Base-by-base conservation (phyloP, 2,797 vertebrate species). In the Lacerta viridis region DNA sequence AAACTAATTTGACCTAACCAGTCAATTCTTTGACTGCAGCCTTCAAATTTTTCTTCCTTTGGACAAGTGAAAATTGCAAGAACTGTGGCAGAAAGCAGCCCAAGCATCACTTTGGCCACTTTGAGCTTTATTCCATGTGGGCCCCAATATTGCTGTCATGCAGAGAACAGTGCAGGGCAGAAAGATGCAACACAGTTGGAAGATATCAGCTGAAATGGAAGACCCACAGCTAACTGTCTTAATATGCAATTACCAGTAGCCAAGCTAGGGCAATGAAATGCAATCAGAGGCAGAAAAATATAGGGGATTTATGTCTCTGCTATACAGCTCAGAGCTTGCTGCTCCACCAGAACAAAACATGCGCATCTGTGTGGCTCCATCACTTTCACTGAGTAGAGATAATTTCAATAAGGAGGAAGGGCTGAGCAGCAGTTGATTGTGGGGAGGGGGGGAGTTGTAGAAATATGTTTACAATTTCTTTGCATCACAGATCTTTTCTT, bases 201-300 rank as follows among this genome's bases (percentile, higher is more conserved):
- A 66, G 20, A 80, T 27, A 88, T 80, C 39, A 46, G 66, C 13
- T 74, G 50, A 61, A 80, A 84, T 33, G 82, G 39, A 66, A 74
- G 76, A 46, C 55, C 64, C 77, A 7, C 64, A 36, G 55, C 7
- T 27, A 33, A 72, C 20, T 79, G 66, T 41, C 66, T 61, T 39
- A 50, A 39, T 83, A 72, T 50, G 39, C 68, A 85, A 64, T 80
- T 89, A 80, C 13, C 39, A 46, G 55, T 36, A 55, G 29, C 8
- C 39, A 75, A 66, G 39, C 6, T 71, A 50, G 69, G 69, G 55
- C 29, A 46, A 82, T 82, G 66, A 74, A 87, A 64, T 75, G 39
- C 27, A 81, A 82, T 87, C 79, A 82, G 36, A 46, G n/a, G 25
- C 59, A 39, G 5, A 50, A 18, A 71, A 61, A 61, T 55, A 46